Conservation (phyloP, 2,888 invertebrate species). For the Leucophenga maculata region DNA sequence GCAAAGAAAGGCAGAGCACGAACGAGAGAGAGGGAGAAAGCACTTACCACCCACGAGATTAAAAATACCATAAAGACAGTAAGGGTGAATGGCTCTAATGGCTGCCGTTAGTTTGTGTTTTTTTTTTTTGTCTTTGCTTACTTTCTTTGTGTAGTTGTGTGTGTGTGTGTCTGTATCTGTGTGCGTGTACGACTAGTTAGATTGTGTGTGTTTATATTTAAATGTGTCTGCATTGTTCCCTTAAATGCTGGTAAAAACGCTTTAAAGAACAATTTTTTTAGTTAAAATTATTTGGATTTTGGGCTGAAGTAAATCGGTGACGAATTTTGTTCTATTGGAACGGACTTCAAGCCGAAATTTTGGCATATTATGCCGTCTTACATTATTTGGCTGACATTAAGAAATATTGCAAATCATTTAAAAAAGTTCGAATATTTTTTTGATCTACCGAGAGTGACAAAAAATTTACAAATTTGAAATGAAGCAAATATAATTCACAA, state of each 20-base stretch:
- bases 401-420: too few species aligned
- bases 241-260: not conserved
- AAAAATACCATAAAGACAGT: conserved; percentile 70
- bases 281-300: conserved; percentile 10
- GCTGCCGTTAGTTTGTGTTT: conserved; percentile 46
- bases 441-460: too few species aligned
- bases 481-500: too few species aligned
- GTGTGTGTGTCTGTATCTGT: conserved; percentile 16
- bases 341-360: too few species aligned
- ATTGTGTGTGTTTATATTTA: conserved; percentile 1
- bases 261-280: not conserved
- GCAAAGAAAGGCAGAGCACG: conserved; percentile 18
- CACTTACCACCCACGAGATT: conserved; percentile 68
- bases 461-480: too few species aligned
- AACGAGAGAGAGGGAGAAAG: conserved; percentile 23
- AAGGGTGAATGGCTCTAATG: conserved; percentile 68
- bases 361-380: too few species aligned
- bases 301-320: too few species aligned
- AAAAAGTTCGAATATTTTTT: too few species aligned
- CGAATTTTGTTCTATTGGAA: too few species aligned
- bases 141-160: conserved; percentile 30
- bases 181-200: not conserved
- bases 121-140: conserved; percentile 37
- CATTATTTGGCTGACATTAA: too few species aligned
- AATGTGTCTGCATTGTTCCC: conserved; percentile 23